Percentiles rank a stretch among this genome's conserved stretches.
Evolutionary conservation across 2,888 invertebrate species (phyloP).

Genomic region (Drosophila anceps): DNA sequence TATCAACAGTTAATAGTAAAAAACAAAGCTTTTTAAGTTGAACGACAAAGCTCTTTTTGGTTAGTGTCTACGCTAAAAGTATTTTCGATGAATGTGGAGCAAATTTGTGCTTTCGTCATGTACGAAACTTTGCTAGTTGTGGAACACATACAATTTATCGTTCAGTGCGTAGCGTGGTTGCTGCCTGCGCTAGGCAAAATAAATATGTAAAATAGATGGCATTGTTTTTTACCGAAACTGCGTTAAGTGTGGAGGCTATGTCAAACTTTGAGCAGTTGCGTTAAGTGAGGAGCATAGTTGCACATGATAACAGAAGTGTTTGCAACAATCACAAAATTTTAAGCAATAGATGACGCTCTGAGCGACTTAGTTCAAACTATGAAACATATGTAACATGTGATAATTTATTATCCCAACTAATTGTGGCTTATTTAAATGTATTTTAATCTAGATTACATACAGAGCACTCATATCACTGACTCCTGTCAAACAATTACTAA

Average conservation of each 20-base stretch:
- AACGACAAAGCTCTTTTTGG: neutral
- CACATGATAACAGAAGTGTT: neutral
- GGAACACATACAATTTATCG: neutral
- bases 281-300: neutral
- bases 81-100: neutral
- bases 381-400: neutral
- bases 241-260: neutral
- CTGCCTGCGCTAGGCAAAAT: neutral
- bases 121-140: neutral
- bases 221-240: accelerated
- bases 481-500: slow-evolving; percentile 1
- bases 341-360: slow-evolving; percentile 2
- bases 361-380: neutral
- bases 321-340: neutral
- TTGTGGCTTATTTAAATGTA: neutral
- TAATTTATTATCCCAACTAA: slow-evolving; percentile 13
- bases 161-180: neutral
- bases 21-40: neutral
- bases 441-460: slow-evolving; percentile 8
- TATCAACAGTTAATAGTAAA: neutral
- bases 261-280: neutral
- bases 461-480: slow-evolving; percentile 39
- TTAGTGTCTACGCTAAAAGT: neutral
- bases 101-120: neutral
- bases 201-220: neutral